Base-by-base conservation (phyloP, 1,140 invertebrate genomes). In the Philopotamus ludificatus region DNA sequence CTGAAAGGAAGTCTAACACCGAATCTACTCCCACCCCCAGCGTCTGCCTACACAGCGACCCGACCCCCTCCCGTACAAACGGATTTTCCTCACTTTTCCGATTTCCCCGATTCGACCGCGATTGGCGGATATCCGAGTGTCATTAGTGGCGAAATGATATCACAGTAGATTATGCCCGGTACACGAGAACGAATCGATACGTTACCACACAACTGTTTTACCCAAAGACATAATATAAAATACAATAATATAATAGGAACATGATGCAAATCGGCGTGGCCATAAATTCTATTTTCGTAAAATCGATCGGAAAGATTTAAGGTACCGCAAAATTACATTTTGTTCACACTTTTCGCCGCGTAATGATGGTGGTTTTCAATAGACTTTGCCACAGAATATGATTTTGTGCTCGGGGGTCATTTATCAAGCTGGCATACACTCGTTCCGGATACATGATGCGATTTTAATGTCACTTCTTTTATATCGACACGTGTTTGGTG, bases 381-480 rank as follows among this genome's bases (percentile, higher is more conserved):
- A n/a, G n/a, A n/a, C n/a, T n/a, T n/a, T n/a, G n/a, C n/a, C n/a
- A n/a, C n/a, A n/a, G n/a, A n/a, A n/a, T n/a, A n/a, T n/a, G n/a
- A n/a, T n/a, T n/a, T n/a, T n/a, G n/a, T n/a, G n/a, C n/a, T n/a
- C n/a, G n/a, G n/a, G n/a, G n/a, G n/a, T n/a, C 47, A 50, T 60
- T 60, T 60, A 50, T 49, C 57, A 49, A 25, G 3, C 16, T 28
- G 23, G 21, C 12, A n/a, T n/a, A 25, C 23, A 49, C 18, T 49
- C 51, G 51, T 12, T n/a, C n/a, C 39, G 41, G 41, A 45, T 22
- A 44, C 64, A 60, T 66, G 64, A 61, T 54, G 64, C 47, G 64
- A 66, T 51, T 55, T 60, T 66, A 66, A 66, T 66, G 49, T 51
- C 57, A 12, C 54, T 42, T 42, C 57, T n/a, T 28, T 65, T 57